phyloP scores from a whole-genome alignment of 2,888 invertebrate genomes.

The Tinea trinotella region DNA sequence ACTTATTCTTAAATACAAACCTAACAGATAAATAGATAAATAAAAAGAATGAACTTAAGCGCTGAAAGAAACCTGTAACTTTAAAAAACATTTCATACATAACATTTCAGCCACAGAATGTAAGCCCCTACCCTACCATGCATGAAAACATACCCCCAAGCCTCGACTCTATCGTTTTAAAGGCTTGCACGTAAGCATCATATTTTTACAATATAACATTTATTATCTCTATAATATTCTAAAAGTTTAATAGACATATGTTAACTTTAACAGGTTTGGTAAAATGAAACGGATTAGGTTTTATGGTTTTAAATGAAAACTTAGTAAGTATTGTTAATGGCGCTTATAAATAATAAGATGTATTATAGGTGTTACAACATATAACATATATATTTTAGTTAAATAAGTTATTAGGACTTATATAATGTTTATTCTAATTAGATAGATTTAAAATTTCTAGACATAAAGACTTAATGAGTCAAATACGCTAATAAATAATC shows the following conservation, averaged over 20 bases:
- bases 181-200: constrained; percentile 19
- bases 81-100: constrained; percentile 1
- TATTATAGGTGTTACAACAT: not conserved
- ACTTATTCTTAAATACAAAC: not conserved
- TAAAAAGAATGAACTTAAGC: not conserved
- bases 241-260: constrained; percentile 21
- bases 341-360: not conserved
- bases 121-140: not conserved
- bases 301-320: not conserved
- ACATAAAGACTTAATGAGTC: too few relatives aligned
- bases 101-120: not conserved
- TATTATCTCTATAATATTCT: not conserved
- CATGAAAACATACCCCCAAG: not conserved
- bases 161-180: not conserved
- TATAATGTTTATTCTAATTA: too few relatives aligned
- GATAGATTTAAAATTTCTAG: too few relatives aligned
- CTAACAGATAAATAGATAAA: not conserved
- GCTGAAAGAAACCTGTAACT: not conserved
- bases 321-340: not conserved
- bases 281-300: not conserved
- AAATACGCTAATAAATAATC: too few relatives aligned
- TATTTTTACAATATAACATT: too few relatives aligned
- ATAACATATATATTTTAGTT: constrained; percentile 5
- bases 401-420: not conserved
- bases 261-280: constrained; percentile 28